phyloP scores from a whole-genome alignment of 2,797 vertebrate genomes.

The Chrysolophus pictus region DNA sequence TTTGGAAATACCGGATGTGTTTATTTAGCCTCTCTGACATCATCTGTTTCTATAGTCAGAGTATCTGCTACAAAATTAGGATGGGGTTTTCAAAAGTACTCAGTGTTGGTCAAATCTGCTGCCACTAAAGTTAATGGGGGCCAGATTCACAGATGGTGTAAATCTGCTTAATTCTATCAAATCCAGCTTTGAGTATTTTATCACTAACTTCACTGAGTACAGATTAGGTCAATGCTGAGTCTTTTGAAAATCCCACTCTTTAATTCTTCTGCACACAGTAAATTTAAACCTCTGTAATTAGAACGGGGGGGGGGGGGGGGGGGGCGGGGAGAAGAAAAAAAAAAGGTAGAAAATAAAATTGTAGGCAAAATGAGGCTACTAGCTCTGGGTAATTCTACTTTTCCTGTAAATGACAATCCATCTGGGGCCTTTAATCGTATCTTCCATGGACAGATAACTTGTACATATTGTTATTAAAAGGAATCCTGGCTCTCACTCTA shows the following conservation, averaged over 20 bases:
- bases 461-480: not conserved
- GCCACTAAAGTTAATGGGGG: conserved; percentile 62
- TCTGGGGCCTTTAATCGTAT: not conserved
- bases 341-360: not conserved
- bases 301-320: not conserved
- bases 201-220: conserved; percentile 66
- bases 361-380: conserved; percentile 1
- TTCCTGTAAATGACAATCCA: not conserved
- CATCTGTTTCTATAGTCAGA: conserved; percentile 5
- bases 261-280: conserved; percentile 63
- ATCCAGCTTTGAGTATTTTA: conserved; percentile 72
- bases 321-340: not conserved
- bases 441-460: not conserved
- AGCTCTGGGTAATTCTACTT: not conserved
- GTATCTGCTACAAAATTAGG: conserved; percentile 44
- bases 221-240: conserved; percentile 60
- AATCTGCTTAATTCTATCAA: conserved; percentile 69
- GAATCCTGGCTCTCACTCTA: not conserved
- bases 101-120: conserved; percentile 54
- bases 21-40: conserved; percentile 21
- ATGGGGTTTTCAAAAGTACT: conserved; percentile 36
- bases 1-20: not conserved
- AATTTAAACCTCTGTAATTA: conserved; percentile 56
- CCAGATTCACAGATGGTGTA: conserved; percentile 74
- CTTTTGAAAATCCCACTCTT: conserved; percentile 67